Evolutionary conservation across 2,113 vertebrate genomes (phyloP), one percentile per base, ranked within the genome.

Genomic region (Hemibagrus wyckioides): DNA sequence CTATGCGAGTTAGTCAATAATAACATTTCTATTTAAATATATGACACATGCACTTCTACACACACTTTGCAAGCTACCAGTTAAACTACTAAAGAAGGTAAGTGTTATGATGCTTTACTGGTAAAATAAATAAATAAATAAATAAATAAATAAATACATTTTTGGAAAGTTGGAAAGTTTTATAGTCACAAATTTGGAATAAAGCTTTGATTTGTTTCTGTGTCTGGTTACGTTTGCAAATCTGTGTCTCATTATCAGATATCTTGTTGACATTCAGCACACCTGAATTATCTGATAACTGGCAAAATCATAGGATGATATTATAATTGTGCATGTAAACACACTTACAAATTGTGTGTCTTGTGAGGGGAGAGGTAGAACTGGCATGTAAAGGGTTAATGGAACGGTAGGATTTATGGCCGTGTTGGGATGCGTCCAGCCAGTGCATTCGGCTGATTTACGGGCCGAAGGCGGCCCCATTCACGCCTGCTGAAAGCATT

Each of bases 371-470:
- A 89, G 89, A 25, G 89, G 92, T 85, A 92, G 90, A 89, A 90
- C 93, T 93, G 93, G 92, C 67, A 82, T 89, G 89, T 83, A 87
- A 94, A 92, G 94, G 93, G 93, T 95, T 95, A 96, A 94, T 89
- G 86, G 90, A 94, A 92, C 90, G 85, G 83, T 41, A 88, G 94
- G 92, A 96, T 95, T 96, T 96, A 96, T 94, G 90, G 91, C 91
- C 91, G 89, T 93, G 91, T 87, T 90, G 91, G 92, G 91, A 93
- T 92, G 93, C 90, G 88, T 88, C 92, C 89, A 87, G 92, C 92
- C 91, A 88, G 92, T 93, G 93, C 92, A 93, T 93, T 94, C 91
- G 80, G 89, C 85, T 95, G 95, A 96, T 96, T 96, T 96, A 96
- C 93, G 91, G 93, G 89, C 92, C 90, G 85, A 59, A 61, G 92